Evolutionary conservation across 1,140 invertebrate genomes (phyloP), one percentile per base, ranked within the genome.

Genomic region (Acromyrmex charruanus): DNA sequence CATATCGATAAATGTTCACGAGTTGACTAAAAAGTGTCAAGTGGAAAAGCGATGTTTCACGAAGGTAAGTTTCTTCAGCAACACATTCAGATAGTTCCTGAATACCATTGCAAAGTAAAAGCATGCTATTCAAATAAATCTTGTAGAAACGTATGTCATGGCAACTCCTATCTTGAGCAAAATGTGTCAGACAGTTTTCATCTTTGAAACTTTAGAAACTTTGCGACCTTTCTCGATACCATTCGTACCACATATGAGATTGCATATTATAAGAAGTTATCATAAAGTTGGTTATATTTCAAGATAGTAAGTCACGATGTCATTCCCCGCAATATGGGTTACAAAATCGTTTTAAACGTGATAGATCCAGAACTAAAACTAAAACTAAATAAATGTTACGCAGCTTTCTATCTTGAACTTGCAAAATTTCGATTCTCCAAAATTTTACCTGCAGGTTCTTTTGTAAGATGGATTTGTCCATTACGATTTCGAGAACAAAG

Each of bases 41-140:
- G 51, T 35, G n/a, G 21, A 25, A 51, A 55, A 18, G 51, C 35
- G 79, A 58, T 59, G 66, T 81, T 71, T 58, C 65, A 28, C 79
- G 66, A 71, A 44, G 65, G 35, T 71, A 81, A 71, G 35, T 71
- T 81, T 71, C 16, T 66, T 71, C 53, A 39, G 65, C 28, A 49
- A 81, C 51, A 21, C 68, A 31, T 71, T 71, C 65, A 55, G 65
- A 81, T 81, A 69, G 77, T 65, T 81, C 21, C 18, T 71, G 79
- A 81, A 84, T 84, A 74, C 61, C 58, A 74, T 75, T 44, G 69
- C 49, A 74, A 75, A 84, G 69, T 84, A 74, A 63, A 84, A 84
- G 55, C 80, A 63, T 63, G 69, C 58, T 84, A 74, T 74, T 74
- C 69, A 55, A 74, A 84, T 84, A 84, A 84, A 84, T 84, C 69